These are phyloP conservation scores for Trissolcus japonicus DNA, from an alignment of 2,888 invertebrate species.

Conservation along the genomic window DNA sequence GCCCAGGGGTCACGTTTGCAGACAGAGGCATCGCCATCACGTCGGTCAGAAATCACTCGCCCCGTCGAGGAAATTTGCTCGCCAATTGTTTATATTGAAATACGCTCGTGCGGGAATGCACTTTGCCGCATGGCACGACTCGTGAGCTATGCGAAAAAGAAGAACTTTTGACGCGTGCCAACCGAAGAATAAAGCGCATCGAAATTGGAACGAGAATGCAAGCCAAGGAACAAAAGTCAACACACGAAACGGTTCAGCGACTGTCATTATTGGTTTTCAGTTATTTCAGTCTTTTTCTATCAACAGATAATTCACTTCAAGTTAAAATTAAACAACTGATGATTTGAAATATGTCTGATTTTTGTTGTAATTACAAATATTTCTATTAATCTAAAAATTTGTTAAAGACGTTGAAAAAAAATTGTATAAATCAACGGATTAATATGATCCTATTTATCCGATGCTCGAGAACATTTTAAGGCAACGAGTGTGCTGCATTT, in stretches of 20 bases:
- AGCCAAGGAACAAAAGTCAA: conserved; percentile 25
- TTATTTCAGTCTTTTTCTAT: conserved; percentile 2
- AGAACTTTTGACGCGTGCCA: conserved; percentile 41
- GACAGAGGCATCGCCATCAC: conserved; percentile 67
- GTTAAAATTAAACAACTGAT: too few relatives aligned
- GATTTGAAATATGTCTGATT: too few relatives aligned
- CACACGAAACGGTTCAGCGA: conserved; percentile 22
- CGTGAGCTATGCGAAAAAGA: conserved; percentile 56
- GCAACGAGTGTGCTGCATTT: conserved; percentile 26
- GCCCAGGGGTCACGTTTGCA: conserved; percentile 66
- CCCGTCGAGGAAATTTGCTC: conserved; percentile 65
- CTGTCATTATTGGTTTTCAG: conserved; percentile 5
- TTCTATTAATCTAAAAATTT: too few relatives aligned
- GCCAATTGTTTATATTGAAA: conserved; percentile 71
- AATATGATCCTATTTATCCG: too few relatives aligned
- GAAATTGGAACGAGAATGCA: conserved; percentile 53
- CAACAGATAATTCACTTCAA: too few relatives aligned
- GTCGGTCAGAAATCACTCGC: conserved; percentile 70
- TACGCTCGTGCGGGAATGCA: conserved; percentile 68
- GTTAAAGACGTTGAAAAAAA: too few relatives aligned
- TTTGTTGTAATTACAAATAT: too few relatives aligned
- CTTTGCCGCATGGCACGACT: conserved; percentile 44
- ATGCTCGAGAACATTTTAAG: not conserved
- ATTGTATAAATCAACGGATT: too few relatives aligned
- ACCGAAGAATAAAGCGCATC: conserved; percentile 47